phyloP scores from a whole-genome alignment of 2,113 vertebrate species.

The Pardalotus punctatus region DNA sequence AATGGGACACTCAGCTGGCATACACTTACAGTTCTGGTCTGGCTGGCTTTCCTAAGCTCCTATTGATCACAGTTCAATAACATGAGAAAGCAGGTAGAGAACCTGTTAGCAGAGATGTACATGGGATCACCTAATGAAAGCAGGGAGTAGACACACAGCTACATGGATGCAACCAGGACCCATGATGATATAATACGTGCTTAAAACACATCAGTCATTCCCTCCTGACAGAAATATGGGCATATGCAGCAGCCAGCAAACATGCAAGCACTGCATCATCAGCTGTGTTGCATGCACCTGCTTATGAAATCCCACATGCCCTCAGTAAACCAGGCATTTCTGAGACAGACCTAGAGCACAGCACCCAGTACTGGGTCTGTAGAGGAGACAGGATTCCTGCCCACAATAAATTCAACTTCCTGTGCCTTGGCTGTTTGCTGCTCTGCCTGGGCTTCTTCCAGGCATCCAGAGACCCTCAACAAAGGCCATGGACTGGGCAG shows the following conservation, averaged over 20 bases:
- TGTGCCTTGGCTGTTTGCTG: neutral
- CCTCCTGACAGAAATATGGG: neutral
- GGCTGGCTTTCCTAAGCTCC: neutral
- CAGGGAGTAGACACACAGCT: neutral
- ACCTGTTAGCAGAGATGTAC: neutral
- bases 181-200: fast-evolving
- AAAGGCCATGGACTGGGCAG: neutral
- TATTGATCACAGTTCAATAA: fast-evolving
- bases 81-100: neutral
- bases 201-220: neutral
- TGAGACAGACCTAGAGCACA: neutral
- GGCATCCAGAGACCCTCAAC: neutral
- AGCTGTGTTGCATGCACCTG: neutral
- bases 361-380: fast-evolving
- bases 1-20: neutral
- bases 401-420: neutral
- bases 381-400: neutral
- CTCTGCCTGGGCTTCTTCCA: neutral
- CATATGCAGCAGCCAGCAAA: neutral
- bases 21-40: neutral
- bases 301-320: neutral
- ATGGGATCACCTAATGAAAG: neutral
- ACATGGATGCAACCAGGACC: neutral
- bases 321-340: neutral
- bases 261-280: neutral